Conservation (phyloP, 2,113 vertebrate species). For the Nanorana parkeri region DNA sequence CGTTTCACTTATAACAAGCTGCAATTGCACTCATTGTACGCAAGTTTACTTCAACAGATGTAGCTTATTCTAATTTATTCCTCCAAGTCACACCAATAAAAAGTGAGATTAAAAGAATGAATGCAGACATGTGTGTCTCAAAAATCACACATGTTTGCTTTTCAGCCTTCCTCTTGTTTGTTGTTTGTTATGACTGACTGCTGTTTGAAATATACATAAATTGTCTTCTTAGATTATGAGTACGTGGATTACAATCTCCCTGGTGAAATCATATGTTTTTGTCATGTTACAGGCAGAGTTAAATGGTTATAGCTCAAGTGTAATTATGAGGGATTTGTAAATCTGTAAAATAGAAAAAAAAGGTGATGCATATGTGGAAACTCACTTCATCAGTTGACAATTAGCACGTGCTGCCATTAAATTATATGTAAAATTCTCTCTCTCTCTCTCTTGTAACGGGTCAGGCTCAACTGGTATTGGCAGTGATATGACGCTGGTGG, state of each 20-base stretch:
- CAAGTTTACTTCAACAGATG: not conserved
- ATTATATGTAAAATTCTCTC: too few species aligned
- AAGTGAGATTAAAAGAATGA: constrained; percentile 13
- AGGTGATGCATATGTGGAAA: constrained; percentile 11
- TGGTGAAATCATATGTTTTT: constrained; percentile 23
- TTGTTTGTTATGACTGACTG: constrained; percentile 18
- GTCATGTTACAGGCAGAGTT: constrained; percentile 6
- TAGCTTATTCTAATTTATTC: constrained; percentile 5
- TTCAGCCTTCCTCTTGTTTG: not conserved
- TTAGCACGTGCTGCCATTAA: too few species aligned
- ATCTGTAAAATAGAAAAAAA: constrained; percentile 28
- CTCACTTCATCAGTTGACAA: too few species aligned
- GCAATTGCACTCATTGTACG: too few species aligned
- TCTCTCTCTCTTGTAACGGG: too few species aligned
- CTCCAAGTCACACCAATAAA: constrained; percentile 25
- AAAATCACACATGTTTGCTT: constrained; percentile 1
- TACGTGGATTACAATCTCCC: constrained; percentile 6
- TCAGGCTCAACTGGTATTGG: too few species aligned
- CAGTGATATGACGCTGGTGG: too few species aligned
- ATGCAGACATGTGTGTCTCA: not conserved
- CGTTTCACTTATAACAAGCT: too few species aligned
- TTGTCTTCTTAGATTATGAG: constrained; percentile 22
- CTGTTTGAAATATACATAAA: not conserved
- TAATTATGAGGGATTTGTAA: constrained; percentile 30
- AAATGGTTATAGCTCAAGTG: constrained; percentile 34